These are phyloP conservation scores for Meteorus sp. DNA, from an alignment of 1,140 invertebrate genomes.

Conservation along the genomic window DNA sequence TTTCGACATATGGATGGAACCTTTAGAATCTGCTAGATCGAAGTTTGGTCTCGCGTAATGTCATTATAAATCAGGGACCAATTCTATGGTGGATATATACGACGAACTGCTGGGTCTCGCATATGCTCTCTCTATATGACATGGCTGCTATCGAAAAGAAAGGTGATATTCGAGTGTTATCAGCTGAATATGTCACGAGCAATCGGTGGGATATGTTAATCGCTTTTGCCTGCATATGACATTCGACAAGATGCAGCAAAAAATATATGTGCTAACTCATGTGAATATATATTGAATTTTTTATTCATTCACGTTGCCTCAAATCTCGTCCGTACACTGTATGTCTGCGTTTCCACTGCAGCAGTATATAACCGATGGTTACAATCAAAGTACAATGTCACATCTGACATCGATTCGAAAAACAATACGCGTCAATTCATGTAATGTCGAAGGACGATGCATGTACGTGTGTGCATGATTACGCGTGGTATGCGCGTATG, in stretches of 20 bases:
- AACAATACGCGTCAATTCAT: too few species aligned
- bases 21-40: neutral
- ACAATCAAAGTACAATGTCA: conserved; percentile 29
- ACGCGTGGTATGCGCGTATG: neutral
- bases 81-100: neutral
- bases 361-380: too few species aligned
- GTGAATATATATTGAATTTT: too few species aligned
- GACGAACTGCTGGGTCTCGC: neutral
- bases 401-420: conserved; percentile 18
- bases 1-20: conserved; percentile 5
- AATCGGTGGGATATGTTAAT: conserved; percentile 3
- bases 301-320: too few species aligned
- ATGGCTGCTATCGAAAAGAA: neutral
- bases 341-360: too few species aligned
- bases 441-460: conserved; percentile 1
- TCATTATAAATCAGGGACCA: conserved; percentile 15
- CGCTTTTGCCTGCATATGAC: conserved; percentile 11
- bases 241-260: neutral
- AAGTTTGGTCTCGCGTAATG: conserved; percentile 6
- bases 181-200: neutral
- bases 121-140: neutral
- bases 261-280: neutral
- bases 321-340: too few species aligned
- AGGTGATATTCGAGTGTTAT: neutral
- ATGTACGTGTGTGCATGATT: too few species aligned